Conservation (phyloP, 2,797 vertebrate species). For the Pogoniulus pusillus region DNA sequence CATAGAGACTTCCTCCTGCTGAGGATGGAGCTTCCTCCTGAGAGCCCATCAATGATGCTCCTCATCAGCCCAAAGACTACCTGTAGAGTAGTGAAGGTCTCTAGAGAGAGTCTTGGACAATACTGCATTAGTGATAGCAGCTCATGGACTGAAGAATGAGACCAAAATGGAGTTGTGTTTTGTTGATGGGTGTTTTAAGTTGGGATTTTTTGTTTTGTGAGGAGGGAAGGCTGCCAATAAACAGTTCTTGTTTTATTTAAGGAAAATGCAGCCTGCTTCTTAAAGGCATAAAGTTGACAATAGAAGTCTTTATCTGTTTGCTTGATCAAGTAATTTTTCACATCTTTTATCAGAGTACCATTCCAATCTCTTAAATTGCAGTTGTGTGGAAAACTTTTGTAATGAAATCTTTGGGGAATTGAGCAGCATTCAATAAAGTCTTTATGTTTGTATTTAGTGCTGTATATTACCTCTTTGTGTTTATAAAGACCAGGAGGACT, state of each 20-base stretch:
- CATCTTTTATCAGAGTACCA: constrained; percentile 87
- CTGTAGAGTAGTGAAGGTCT: neutral
- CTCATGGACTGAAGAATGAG: constrained; percentile 9
- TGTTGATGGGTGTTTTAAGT: no score
- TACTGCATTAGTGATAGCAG: constrained; percentile 29
- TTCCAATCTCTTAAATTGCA: constrained; percentile 88
- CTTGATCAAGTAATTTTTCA: constrained; percentile 77
- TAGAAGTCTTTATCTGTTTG: constrained; percentile 74
- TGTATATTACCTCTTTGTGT: constrained; percentile 67
- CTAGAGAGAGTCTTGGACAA: neutral
- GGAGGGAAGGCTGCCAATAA: neutral
- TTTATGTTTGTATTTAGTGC: constrained; percentile 91
- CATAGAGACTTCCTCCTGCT: constrained; percentile 9
- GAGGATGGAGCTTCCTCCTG: constrained; percentile 39
- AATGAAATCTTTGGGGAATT: constrained; percentile 87
- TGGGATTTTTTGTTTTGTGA: neutral
- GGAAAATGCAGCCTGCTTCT: constrained; percentile 66
- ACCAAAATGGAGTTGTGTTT: constrained; percentile 6
- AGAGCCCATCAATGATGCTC: constrained; percentile 42
- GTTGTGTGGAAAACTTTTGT: constrained; percentile 89
- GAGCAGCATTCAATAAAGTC: constrained; percentile 94
- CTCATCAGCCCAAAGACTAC: neutral
- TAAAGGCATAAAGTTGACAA: constrained; percentile 38
- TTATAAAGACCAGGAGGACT: neutral
- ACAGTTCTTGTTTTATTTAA: constrained; percentile 69